phyloP scores from a whole-genome alignment of 2,888 invertebrate genomes.

The Tenthredo livida region DNA sequence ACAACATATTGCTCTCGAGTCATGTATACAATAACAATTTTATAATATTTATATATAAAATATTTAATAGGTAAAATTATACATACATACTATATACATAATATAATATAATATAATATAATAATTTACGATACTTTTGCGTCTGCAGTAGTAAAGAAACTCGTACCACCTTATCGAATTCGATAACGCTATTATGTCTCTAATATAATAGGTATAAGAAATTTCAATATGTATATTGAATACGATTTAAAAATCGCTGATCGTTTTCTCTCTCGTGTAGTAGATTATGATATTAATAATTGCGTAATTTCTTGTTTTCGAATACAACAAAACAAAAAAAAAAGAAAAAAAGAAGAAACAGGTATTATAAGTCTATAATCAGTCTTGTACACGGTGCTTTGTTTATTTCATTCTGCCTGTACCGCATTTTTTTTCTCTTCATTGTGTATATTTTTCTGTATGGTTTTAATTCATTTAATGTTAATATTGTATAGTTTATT shows the following conservation, averaged over 20 bases:
- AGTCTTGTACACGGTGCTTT: constrained; percentile 60
- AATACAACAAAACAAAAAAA: background rate
- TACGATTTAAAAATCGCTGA: background rate
- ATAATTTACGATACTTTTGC: background rate
- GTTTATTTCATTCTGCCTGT: constrained; percentile 55
- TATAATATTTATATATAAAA: constrained; percentile 35
- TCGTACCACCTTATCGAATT: constrained; percentile 39
- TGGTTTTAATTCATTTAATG: constrained; percentile 66
- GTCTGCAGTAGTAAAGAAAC: constrained; percentile 32
- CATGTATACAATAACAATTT: constrained; percentile 55
- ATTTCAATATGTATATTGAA: background rate
- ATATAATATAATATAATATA: background rate
- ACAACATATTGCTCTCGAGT: constrained; percentile 55
- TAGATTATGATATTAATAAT: too few relatives aligned
- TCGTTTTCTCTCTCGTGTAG: too few relatives aligned
- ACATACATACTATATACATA: background rate
- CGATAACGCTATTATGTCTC: background rate
- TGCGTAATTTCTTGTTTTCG: background rate
- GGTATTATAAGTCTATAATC: constrained; percentile 11
- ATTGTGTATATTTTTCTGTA: constrained; percentile 67
- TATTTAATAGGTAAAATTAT: constrained; percentile 4
- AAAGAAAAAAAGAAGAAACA: too few relatives aligned
- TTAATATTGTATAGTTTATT: constrained; percentile 76
- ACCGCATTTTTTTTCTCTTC: constrained; percentile 65
- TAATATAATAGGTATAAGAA: background rate